Conservation (phyloP, 2,888 invertebrate genomes). For the Pristionchus maxplancki region DNA sequence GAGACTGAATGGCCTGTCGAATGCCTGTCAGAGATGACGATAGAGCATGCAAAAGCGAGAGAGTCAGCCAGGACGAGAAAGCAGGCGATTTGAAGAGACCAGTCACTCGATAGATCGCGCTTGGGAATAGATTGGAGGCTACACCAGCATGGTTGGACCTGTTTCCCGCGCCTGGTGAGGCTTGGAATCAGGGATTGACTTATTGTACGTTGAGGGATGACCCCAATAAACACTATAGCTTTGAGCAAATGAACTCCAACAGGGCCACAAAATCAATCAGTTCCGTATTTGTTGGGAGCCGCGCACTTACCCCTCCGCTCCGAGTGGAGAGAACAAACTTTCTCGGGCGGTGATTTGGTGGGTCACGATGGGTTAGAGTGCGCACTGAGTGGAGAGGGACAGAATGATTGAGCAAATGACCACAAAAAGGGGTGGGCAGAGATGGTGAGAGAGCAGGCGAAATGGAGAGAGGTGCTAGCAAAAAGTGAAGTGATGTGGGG, state of each 20-base stretch:
- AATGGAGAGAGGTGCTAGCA: neutral
- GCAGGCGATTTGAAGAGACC: neutral
- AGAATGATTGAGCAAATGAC: constrained; percentile 29
- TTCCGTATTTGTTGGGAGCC: constrained; percentile 40
- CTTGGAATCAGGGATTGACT: neutral
- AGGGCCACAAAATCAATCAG: neutral
- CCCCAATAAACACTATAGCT: no score
- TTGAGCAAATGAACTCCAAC: no score
- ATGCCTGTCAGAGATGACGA: neutral
- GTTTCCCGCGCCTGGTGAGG: neutral
- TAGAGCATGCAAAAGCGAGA: no score
- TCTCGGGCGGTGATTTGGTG: neutral
- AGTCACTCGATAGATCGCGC: neutral
- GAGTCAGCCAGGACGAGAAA: no score
- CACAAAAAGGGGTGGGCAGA: neutral
- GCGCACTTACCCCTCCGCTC: neutral
- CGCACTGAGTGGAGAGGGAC: neutral
- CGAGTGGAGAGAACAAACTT: constrained; percentile 34
- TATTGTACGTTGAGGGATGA: no score
- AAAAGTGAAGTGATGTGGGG: constrained; percentile 32
- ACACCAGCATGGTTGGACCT: neutral
- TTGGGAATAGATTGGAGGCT: constrained; percentile 14
- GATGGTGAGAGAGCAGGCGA: neutral
- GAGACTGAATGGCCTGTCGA: neutral
- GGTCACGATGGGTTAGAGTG: constrained; percentile 13